These are phyloP conservation scores for Leptura quadrifasciata DNA, from an alignment of 2,888 invertebrate genomes.

Conservation along the genomic window DNA sequence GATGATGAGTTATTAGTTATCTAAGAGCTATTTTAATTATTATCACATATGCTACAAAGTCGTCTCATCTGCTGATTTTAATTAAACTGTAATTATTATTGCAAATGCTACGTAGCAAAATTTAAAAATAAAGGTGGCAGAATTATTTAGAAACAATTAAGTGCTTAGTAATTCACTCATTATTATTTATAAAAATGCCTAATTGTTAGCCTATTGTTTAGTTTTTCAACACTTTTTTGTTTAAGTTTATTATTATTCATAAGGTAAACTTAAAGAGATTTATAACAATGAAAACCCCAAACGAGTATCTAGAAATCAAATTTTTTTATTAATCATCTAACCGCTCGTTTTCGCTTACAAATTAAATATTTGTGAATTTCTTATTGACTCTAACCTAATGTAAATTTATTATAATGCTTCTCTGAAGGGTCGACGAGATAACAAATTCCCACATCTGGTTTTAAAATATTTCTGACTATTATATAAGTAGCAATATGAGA, in stretches of 20 bases:
- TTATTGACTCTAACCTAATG: no score
- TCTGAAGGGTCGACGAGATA: no score
- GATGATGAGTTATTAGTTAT: background rate
- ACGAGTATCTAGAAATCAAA: background rate
- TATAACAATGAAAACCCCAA: background rate
- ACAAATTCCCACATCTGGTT: no score
- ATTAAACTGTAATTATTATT: background rate
- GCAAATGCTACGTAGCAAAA: background rate
- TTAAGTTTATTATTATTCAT: background rate
- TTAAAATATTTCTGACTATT: no score
- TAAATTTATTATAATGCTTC: no score
- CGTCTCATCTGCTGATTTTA: background rate
- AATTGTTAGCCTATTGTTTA: background rate
- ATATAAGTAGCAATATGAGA: no score
- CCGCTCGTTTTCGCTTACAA: no score
- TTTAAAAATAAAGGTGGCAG: background rate
- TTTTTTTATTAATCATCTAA: background rate
- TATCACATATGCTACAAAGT: background rate
- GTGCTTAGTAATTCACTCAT: conserved; percentile 9
- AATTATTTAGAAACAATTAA: background rate
- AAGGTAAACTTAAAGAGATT: background rate
- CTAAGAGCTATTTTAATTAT: conserved; percentile 14
- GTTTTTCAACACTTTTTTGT: conserved; percentile 8
- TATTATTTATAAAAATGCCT: conserved; percentile 10
- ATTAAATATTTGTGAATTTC: no score